Conservation (phyloP, 53 echinoderm and acorn worm genomes). For the Apostichopus leukothele region DNA sequence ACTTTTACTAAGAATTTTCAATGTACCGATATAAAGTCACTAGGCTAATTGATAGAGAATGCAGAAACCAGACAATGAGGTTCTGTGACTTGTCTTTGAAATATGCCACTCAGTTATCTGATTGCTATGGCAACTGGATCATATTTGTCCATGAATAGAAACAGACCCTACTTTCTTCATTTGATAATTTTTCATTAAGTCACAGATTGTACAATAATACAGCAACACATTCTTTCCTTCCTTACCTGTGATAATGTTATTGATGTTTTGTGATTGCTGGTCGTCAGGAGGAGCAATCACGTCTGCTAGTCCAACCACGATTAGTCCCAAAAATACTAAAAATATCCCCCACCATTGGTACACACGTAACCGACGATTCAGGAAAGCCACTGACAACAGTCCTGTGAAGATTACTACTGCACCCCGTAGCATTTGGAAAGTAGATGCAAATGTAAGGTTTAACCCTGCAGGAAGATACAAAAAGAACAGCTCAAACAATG, state of each 20-base stretch:
- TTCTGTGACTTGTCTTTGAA: no score
- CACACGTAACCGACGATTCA: constrained; percentile 47
- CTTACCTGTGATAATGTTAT: constrained; percentile 51
- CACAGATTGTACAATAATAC: neutral
- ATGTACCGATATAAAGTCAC: no score
- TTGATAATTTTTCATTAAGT: neutral
- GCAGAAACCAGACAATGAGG: no score
- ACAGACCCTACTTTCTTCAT: no score
- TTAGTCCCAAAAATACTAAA: constrained; percentile 58
- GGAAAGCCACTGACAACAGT: constrained; percentile 77
- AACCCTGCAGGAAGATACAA: constrained; percentile 52
- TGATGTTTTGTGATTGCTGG: constrained; percentile 24
- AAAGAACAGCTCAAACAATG: no score
- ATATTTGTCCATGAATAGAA: no score
- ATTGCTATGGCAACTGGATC: no score
- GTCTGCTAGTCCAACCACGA: constrained; percentile 69
- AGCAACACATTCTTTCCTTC: neutral
- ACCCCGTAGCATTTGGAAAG: constrained; percentile 81
- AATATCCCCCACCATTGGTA: constrained; percentile 76
- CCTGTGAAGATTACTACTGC: constrained; percentile 84
- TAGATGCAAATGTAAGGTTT: constrained; percentile 67
- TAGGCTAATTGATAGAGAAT: no score
- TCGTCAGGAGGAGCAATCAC: constrained; percentile 16
- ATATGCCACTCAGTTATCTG: no score
- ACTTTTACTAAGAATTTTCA: no score